These are phyloP conservation scores for Grammomys dolichurus DNA, from an alignment of 2,113 vertebrate species.

Conservation along the genomic window DNA sequence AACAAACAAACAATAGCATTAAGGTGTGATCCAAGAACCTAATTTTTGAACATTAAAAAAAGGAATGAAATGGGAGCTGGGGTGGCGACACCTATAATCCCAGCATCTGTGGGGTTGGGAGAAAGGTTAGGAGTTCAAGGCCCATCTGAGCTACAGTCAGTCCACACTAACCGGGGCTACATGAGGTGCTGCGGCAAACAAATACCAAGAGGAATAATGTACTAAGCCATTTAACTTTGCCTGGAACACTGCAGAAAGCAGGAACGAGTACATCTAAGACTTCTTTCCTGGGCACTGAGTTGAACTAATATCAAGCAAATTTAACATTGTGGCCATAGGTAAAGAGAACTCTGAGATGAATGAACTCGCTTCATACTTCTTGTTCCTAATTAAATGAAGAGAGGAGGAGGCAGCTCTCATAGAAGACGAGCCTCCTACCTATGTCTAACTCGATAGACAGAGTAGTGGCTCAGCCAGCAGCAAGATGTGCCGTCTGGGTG, in stretches of 20 bases:
- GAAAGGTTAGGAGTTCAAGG: not conserved
- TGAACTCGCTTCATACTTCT: not conserved
- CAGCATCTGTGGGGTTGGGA: not conserved
- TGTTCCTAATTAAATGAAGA: not conserved
- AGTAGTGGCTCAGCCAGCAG: not conserved
- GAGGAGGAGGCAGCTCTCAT: not conserved
- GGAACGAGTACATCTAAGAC: not conserved
- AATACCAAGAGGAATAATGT: not conserved
- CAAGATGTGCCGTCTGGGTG: not conserved
- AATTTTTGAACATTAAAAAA: not conserved
- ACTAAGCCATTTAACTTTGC: not conserved
- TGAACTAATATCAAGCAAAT: not conserved
- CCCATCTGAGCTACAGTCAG: not conserved
- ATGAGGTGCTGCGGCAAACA: not conserved
- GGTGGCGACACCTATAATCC: not conserved
- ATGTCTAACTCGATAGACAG: not conserved
- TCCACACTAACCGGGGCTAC: not conserved
- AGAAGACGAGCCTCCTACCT: not conserved
- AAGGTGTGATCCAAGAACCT: not conserved
- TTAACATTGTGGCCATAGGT: not conserved
- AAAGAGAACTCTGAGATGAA: conserved; percentile 1
- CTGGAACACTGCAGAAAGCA: conserved; percentile 29
- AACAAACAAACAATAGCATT: conserved; percentile 38
- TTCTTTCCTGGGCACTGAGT: not conserved
- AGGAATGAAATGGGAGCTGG: not conserved